Evolutionary conservation across 2,797 vertebrate genomes (phyloP), one percentile per base, ranked within the genome.

Genomic region (Nannoperca obscura): DNA sequence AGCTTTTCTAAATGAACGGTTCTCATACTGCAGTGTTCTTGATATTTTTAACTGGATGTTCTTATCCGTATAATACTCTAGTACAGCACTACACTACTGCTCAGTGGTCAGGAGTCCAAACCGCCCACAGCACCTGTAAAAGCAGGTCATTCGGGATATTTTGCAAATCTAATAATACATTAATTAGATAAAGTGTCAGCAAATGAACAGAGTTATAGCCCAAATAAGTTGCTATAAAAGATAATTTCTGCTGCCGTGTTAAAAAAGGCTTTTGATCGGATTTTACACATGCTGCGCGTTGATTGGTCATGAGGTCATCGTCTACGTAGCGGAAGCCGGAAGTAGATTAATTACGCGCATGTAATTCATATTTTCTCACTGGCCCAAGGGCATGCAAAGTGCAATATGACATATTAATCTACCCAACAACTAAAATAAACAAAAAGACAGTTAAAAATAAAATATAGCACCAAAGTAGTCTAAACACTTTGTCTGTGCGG

Each of bases 251-350:
- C 36, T 47, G 15, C 7, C 17, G 3, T 13, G 24, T 59, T n/a
- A 27, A 58, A 20, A 20, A 1, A 11, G 4, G 1, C 2, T 20
- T 49, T 9, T 32, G 8, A 32, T 62, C n/a, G n/a, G n/a, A 27
- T 6, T 11, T 24, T n/a, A 14, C 49, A 19, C 5, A 12, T 11
- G 7, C 19, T 63, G 58, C 2, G 13, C 59, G 19, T 2, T 40
- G 20, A 1, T 10, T 19, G 42, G 44, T 63, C 71, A 44, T 77
- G 61, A 74, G 47, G 76, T 85, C 83, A 85, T 0, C 22, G 20
- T 1, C 32, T 44, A 78, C 82, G 74, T 66, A 59, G n/a, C 60
- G 52, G 49, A 81, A 79, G n/a, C 72, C 49, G 80, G 75, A 86
- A 80, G 22, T 53, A 15, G 30, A 19, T 55, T 5, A 38, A 64